Evolutionary conservation across 2,888 invertebrate species (phyloP).

Genomic region (Brachyopa scutellaris): DNA sequence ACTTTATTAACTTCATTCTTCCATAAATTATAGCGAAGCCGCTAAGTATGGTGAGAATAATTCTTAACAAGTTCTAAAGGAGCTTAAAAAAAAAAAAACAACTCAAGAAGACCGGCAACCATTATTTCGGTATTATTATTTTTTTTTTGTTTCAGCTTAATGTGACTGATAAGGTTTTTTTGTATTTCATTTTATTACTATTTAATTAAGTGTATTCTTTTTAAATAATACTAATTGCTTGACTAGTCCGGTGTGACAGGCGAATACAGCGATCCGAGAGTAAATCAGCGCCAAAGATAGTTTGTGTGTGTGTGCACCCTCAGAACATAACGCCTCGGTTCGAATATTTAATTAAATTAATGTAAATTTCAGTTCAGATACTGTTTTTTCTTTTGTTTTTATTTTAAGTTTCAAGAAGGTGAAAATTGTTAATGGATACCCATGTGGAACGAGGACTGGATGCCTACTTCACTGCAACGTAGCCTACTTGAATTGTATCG

Average conservation of each 20-base stretch:
- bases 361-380: slow-evolving; percentile 55
- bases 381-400: slow-evolving; percentile 21
- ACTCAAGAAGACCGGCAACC: neutral
- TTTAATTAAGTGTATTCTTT: slow-evolving; percentile 68
- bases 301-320: neutral
- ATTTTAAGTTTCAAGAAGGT: slow-evolving; percentile 1
- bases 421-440: slow-evolving; percentile 41
- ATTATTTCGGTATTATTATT: neutral
- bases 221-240: slow-evolving; percentile 68
- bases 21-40: slow-evolving; percentile 48
- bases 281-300: slow-evolving; percentile 5
- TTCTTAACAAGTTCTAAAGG: neutral
- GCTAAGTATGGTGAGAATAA: slow-evolving; percentile 22
- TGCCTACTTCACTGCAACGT: slow-evolving; percentile 4
- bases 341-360: slow-evolving; percentile 65
- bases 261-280: slow-evolving; percentile 6
- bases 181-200: slow-evolving; percentile 63
- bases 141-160: neutral
- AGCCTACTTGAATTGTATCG: slow-evolving; percentile 16
- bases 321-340: slow-evolving; percentile 13
- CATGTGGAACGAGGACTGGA: neutral
- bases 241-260: slow-evolving; percentile 42
- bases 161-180: slow-evolving; percentile 30
- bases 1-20: slow-evolving; percentile 46
- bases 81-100: slow-evolving; percentile 2